These are phyloP conservation scores for Amblyjoppa fuscipennis DNA, from an alignment of 2,888 invertebrate genomes.

Conservation along the genomic window DNA sequence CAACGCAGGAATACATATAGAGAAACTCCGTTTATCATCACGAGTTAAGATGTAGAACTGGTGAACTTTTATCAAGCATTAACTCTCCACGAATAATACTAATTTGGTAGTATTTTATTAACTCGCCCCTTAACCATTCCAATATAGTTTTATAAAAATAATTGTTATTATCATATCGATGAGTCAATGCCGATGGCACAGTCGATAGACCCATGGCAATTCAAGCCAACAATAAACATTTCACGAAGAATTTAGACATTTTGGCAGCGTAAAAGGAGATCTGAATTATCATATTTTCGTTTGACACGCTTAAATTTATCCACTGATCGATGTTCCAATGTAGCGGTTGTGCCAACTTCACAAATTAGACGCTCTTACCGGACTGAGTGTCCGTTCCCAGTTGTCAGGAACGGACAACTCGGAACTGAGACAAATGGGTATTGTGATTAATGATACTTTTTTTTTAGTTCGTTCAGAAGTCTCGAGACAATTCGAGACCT, in stretches of 20 bases:
- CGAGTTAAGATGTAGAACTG: not conserved
- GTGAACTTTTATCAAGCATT: not conserved
- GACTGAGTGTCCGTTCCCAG: too few species aligned
- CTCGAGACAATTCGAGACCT: not conserved
- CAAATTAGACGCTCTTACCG: too few species aligned
- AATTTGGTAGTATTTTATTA: not conserved
- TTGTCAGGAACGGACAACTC: too few species aligned
- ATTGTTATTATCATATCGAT: too few species aligned
- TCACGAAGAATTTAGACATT: not conserved
- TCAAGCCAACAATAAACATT: not conserved
- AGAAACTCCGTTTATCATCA: not conserved
- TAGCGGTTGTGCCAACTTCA: too few species aligned
- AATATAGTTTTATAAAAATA: not conserved
- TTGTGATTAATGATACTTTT: too few species aligned
- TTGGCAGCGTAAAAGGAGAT: not conserved
- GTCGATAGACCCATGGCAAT: too few species aligned
- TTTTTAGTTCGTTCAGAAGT: not conserved
- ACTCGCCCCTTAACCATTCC: not conserved
- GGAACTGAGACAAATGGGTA: too few species aligned
- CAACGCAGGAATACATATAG: conserved; percentile 2
- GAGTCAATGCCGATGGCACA: too few species aligned
- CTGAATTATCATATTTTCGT: too few species aligned
- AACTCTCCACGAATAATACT: not conserved
- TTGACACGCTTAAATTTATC: not conserved
- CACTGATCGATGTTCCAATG: too few species aligned